Evolutionary conservation across 2,113 vertebrate species (phyloP).

Genomic region (Typhlomys cinereus): DNA sequence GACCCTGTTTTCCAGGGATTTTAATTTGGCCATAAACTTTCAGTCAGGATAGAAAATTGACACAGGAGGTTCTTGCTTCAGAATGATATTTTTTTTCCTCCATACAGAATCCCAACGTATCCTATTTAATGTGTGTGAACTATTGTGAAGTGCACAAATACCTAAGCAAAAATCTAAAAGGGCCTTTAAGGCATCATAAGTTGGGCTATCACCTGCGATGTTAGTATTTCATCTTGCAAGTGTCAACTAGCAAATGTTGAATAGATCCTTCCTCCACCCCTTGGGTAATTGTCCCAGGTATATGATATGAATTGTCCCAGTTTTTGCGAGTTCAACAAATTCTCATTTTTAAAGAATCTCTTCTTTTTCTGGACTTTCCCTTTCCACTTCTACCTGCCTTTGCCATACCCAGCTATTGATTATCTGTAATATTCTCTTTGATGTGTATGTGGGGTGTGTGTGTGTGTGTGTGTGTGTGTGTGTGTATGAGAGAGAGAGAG

Average conservation of each 20-base stretch:
- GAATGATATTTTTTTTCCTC: constrained; percentile 54
- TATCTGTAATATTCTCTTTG: background rate
- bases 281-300: background rate
- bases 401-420: background rate
- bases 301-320: background rate
- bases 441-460: background rate
- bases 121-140: constrained; percentile 65
- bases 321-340: constrained; percentile 31
- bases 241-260: background rate
- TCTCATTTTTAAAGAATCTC: background rate
- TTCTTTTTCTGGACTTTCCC: background rate
- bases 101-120: constrained; percentile 80
- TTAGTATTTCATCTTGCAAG: background rate
- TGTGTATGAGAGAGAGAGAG: no score
- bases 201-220: constrained; percentile 13
- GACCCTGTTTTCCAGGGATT: constrained; percentile 71
- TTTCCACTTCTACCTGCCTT: background rate
- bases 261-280: background rate
- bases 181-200: background rate
- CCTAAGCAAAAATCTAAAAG: background rate
- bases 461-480: background rate
- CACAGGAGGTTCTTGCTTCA: constrained; percentile 65
- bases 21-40: constrained; percentile 81
- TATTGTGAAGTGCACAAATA: constrained; percentile 48
- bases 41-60: constrained; percentile 77